Conservation (phyloP, 2,888 invertebrate genomes). For the Rhimphoctona megacephalus region DNA sequence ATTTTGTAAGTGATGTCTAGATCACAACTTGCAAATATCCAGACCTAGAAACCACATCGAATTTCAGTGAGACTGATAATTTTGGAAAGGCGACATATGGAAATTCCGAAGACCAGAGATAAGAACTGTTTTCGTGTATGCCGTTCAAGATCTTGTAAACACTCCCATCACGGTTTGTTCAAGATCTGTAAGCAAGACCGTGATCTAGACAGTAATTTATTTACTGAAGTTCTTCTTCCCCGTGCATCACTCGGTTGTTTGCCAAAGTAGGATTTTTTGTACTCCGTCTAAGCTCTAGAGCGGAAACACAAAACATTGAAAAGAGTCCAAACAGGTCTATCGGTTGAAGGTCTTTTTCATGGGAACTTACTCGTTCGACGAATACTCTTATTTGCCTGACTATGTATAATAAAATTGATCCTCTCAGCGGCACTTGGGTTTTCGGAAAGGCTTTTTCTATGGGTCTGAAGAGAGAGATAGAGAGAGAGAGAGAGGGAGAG, state of each 20-base stretch:
- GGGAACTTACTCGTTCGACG: not conserved
- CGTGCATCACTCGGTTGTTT: not conserved
- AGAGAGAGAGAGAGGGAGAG: not conserved
- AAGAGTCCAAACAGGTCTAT: slow-evolving; percentile 4
- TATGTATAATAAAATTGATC: slow-evolving; percentile 39
- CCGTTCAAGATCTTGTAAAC: not conserved
- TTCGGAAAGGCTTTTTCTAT: not conserved
- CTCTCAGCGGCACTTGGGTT: slow-evolving; percentile 11
- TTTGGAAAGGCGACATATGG: not conserved
- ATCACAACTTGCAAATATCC: no score
- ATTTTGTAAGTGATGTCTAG: no score
- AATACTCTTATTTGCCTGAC: not conserved
- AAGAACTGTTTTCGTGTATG: not conserved
- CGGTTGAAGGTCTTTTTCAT: slow-evolving; percentile 10
- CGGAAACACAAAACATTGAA: not conserved
- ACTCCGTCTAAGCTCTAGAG: not conserved
- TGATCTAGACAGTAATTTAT: not conserved
- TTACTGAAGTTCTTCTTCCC: not conserved
- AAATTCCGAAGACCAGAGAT: not conserved
- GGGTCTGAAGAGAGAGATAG: not conserved
- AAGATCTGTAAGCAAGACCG: not conserved
- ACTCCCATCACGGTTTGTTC: not conserved
- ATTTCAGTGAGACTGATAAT: not conserved
- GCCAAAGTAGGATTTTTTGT: no score
- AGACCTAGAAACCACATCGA: not conserved